These are phyloP conservation scores for Paedocypris micromegethes DNA, from an alignment of 2,797 vertebrate species.

Conservation along the genomic window DNA sequence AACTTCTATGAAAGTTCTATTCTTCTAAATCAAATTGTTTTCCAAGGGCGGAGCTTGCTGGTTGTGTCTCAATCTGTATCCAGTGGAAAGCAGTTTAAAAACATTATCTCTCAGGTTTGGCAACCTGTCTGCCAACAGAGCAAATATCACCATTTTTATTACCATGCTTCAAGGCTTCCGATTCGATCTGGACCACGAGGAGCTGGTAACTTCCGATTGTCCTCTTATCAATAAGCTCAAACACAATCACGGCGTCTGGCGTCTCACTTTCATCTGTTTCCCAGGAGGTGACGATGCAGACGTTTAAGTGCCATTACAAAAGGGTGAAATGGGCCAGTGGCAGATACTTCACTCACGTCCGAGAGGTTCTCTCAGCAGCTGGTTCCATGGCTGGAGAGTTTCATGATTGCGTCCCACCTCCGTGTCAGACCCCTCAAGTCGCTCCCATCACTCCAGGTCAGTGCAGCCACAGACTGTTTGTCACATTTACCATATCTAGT, in stretches of 20 bases:
- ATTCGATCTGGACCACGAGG: slow-evolving; percentile 65
- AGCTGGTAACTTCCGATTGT: slow-evolving; percentile 58
- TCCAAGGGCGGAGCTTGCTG: slow-evolving; percentile 67
- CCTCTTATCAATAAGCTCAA: background rate
- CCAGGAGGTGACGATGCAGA: slow-evolving; percentile 70
- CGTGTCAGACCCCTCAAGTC: slow-evolving; percentile 53
- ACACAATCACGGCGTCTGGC: background rate
- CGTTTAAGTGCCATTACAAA: slow-evolving; percentile 72
- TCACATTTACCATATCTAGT: no score
- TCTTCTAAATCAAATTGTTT: no score
- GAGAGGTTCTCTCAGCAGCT: slow-evolving; percentile 60
- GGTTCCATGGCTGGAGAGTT: slow-evolving; percentile 55
- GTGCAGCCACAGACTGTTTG: background rate
- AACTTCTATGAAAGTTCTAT: no score
- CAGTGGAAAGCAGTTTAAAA: slow-evolving; percentile 70
- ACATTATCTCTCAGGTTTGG: slow-evolving; percentile 68
- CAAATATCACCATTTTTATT: slow-evolving; percentile 68
- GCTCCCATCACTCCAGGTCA: slow-evolving; percentile 60
- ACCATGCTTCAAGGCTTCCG: slow-evolving; percentile 73
- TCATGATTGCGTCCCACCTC: slow-evolving; percentile 63
- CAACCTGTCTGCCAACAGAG: slow-evolving; percentile 69
- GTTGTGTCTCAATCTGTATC: slow-evolving; percentile 72
- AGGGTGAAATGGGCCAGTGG: slow-evolving; percentile 58
- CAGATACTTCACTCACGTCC: slow-evolving; percentile 70
- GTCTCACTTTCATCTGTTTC: slow-evolving; percentile 29